Evolutionary conservation across 2,888 invertebrate species (phyloP), one percentile per base, ranked within the genome.

Genomic region (Drosophila maculinotata): DNA sequence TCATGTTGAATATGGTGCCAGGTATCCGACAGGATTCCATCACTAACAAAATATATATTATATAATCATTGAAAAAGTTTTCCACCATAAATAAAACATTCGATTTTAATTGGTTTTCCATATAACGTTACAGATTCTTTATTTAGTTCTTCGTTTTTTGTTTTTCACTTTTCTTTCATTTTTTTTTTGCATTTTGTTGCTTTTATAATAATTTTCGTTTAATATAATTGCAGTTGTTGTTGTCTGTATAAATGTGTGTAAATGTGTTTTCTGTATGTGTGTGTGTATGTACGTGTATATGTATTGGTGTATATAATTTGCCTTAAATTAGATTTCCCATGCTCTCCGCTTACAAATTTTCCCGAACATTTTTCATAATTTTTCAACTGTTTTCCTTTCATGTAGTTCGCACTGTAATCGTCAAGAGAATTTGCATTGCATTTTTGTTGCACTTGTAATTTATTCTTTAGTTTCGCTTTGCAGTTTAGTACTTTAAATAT

Each of bases 121-220:
- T 90, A 89, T 90, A 90, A 90, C 90, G 89, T 89, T 89, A 90
- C 89, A 90, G 89, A 89, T 89, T 89, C 83, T 87, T 87, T 88
- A 88, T 86, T 87, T 85, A 77, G 71, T 83, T 82, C 66, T 59
- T 71, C 72, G 73, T 69, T 47, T 71, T 67, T 76, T 52, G 58
- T 60, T 67, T 62, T 65, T 69, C 64, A 52, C 49, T 76, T 79
- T 66, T 63, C 56, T 67, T 57, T 70, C 69, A 80, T 73, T 82
- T 69, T 70, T 71, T 83, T 73, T 82, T 69, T 71, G 67, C 67
- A 26, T 76, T 75, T 76, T 54, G 44, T 71, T 62, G 53, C 52
- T 84, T 81, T 76, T 79, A 81, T 79, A 72, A 73, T 79, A 76
- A 81, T 74, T 81, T 78, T 76, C 54, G 80, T 73, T 78, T 84